A percentile compares a stretch with the other conserved stretches of the same genome.
phyloP scores from a whole-genome alignment of 1,140 invertebrate species.

The Lucilia cuprina region DNA sequence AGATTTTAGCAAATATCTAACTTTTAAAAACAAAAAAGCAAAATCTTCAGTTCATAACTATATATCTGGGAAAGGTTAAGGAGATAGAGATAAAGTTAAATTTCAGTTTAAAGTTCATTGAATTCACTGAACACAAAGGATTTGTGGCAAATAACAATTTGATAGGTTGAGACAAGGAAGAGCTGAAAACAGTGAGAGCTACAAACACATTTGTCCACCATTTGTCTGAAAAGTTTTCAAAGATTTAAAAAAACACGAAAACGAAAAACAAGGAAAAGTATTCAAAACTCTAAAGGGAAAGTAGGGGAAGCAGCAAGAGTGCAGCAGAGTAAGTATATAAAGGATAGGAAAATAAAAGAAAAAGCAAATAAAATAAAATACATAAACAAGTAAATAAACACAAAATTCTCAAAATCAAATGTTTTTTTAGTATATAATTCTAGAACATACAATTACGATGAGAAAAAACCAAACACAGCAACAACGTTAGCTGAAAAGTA shows the following conservation, averaged over 20 bases:
- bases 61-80: no score
- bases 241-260: neutral
- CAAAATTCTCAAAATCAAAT: neutral
- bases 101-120: constrained; percentile 1
- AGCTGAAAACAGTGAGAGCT: neutral
- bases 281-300: neutral
- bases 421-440: no score
- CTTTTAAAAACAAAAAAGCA: no score
- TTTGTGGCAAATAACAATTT: neutral
- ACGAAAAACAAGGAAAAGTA: neutral
- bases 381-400: neutral
- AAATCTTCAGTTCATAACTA: no score
- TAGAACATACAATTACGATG: no score
- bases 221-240: neutral
- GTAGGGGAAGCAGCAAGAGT: neutral
- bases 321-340: neutral
- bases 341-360: neutral
- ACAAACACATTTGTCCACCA: neutral
- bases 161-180: neutral
- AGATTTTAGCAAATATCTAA: no score
- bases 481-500: neutral
- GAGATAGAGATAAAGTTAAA: neutral
- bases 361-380: neutral
- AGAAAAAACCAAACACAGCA: neutral
- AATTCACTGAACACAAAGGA: neutral